phyloP scores from a whole-genome alignment of 2,797 vertebrate species.

The Acipenser oxyrinchus region DNA sequence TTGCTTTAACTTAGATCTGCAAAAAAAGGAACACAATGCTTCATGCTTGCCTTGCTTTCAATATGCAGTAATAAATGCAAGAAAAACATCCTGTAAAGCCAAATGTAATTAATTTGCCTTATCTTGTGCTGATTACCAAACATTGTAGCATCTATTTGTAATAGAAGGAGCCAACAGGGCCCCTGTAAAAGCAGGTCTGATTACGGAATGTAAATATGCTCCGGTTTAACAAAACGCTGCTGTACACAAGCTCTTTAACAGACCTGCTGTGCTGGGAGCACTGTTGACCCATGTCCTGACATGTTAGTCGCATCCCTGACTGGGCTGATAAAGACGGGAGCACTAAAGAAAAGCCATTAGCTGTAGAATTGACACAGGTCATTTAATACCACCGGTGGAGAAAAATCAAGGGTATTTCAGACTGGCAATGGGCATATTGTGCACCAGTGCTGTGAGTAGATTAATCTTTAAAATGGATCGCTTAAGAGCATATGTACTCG shows the following conservation, averaged over 20 bases:
- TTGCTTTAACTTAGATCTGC: too few relatives aligned
- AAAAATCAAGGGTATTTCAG: too few relatives aligned
- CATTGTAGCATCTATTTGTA: conserved; percentile 28
- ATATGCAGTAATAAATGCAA: too few relatives aligned
- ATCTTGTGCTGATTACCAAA: too few relatives aligned
- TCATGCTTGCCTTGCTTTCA: too few relatives aligned
- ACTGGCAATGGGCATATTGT: too few relatives aligned
- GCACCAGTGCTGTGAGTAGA: neutral
- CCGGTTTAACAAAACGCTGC: conserved; percentile 11
- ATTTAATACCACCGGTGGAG: too few relatives aligned
- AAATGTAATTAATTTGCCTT: too few relatives aligned
- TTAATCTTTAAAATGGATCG: neutral
- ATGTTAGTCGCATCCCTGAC: conserved; percentile 15
- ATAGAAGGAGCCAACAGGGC: conserved; percentile 25
- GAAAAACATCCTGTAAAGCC: too few relatives aligned
- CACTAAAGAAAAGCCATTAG: conserved; percentile 2
- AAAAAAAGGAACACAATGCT: too few relatives aligned
- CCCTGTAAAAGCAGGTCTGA: conserved; percentile 28
- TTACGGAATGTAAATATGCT: conserved; percentile 36
- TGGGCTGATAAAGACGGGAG: neutral
- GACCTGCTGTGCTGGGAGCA: too few relatives aligned
- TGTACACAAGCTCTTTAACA: neutral
- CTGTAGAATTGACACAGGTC: neutral
- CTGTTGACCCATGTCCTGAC: conserved; percentile 31
- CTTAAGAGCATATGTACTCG: neutral